phyloP scores from a whole-genome alignment of 2,797 vertebrate genomes.

The Rhodeus uyekii region DNA sequence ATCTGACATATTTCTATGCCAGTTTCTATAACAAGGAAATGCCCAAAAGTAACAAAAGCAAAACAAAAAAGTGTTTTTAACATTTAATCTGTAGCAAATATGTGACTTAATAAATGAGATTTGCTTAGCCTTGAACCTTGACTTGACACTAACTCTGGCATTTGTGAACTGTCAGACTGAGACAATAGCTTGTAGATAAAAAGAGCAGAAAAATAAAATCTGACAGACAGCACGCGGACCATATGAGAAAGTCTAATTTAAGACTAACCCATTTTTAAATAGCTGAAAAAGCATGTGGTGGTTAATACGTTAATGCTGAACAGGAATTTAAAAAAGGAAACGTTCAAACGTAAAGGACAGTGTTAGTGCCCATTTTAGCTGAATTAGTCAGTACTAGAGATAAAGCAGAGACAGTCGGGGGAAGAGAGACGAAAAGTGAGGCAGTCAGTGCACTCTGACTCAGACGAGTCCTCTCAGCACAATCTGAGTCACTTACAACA shows the following conservation, averaged over 20 bases:
- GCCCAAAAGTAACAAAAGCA: background rate
- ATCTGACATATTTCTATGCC: background rate
- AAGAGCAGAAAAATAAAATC: background rate
- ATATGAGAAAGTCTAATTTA: constrained; percentile 24
- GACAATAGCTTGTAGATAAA: background rate
- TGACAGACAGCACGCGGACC: background rate
- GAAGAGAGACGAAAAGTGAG: constrained; percentile 56
- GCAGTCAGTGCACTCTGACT: constrained; percentile 67
- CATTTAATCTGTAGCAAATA: background rate
- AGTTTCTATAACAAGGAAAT: background rate
- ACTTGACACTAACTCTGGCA: background rate
- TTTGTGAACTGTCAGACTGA: background rate
- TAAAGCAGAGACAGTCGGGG: constrained; percentile 38
- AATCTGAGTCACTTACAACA: constrained; percentile 75
- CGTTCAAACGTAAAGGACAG: background rate
- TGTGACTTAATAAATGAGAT: background rate
- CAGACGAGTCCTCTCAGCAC: constrained; percentile 70
- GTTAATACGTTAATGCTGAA: constrained; percentile 13
- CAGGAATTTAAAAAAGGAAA: constrained; percentile 28
- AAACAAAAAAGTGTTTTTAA: too few species aligned
- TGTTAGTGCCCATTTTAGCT: constrained; percentile 15
- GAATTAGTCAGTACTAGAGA: constrained; percentile 30
- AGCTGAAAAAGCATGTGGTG: constrained; percentile 25
- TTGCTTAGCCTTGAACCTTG: background rate
- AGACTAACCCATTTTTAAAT: constrained; percentile 16